Conservation (phyloP, 1,140 invertebrate species). For the Papilio machaon region DNA sequence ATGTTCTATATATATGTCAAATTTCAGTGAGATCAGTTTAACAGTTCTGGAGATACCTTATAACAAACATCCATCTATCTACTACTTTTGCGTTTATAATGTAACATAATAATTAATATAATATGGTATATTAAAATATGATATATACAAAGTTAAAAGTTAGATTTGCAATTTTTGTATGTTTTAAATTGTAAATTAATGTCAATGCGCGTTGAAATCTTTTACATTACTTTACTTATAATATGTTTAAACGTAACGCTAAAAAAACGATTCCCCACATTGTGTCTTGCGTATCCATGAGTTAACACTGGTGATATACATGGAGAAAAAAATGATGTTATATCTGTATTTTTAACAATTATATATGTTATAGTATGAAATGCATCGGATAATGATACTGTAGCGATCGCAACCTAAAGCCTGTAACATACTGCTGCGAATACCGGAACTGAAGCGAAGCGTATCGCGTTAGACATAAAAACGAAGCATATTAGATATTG, state of each 20-base stretch:
- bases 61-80: too few species aligned
- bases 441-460: background rate
- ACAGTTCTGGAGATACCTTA: too few species aligned
- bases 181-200: background rate
- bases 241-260: background rate
- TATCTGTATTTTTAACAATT: background rate
- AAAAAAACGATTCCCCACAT: background rate
- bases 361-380: background rate
- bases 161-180: background rate
- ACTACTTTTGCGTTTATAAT: too few species aligned
- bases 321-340: background rate
- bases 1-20: too few species aligned
- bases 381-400: slow-evolving; percentile 12
- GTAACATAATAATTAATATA: too few species aligned
- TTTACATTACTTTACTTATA: background rate
- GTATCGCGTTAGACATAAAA: background rate
- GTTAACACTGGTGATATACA: background rate
- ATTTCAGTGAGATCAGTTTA: too few species aligned
- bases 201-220: background rate
- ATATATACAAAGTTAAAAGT: too few species aligned
- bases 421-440: background rate
- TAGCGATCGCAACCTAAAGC: slow-evolving; percentile 23
- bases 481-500: too few species aligned
- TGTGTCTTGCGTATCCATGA: background rate
- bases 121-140: too few species aligned